These are phyloP conservation scores for Cylloceria caligata DNA, from an alignment of 2,888 invertebrate species.

Conservation along the genomic window DNA sequence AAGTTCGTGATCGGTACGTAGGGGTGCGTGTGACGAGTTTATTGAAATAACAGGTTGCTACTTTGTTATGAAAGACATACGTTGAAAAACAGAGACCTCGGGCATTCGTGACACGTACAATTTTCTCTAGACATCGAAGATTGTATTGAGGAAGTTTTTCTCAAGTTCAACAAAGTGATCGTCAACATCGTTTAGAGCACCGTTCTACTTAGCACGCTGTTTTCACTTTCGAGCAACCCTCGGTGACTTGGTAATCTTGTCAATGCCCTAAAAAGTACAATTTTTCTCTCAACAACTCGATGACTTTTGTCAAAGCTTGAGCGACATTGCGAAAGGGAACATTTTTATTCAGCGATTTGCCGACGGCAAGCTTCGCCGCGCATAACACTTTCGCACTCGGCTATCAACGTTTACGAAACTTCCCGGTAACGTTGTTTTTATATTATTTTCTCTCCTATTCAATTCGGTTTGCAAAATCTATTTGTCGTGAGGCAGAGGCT, in stretches of 20 bases:
- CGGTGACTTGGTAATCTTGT: neutral
- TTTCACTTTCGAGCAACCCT: neutral
- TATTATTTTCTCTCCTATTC: neutral
- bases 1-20: neutral
- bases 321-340: neutral
- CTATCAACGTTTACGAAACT: conserved; percentile 12
- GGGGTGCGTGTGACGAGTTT: neutral
- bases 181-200: neutral
- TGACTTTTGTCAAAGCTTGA: neutral
- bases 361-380: conserved; percentile 24
- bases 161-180: conserved; percentile 10
- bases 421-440: conserved; percentile 7
- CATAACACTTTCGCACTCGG: neutral
- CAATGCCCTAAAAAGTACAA: neutral
- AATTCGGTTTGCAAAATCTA: neutral
- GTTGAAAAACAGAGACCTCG: neutral
- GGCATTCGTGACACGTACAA: neutral
- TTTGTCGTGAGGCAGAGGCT: neutral
- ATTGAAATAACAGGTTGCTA: neutral
- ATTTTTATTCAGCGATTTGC: conserved; percentile 6
- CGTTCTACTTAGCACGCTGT: neutral
- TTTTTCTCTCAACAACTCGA: neutral
- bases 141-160: conserved; percentile 1
- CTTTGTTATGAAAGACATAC: neutral
- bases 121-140: neutral